Evolutionary conservation across 2,113 vertebrate genomes (phyloP).

Genomic region (Neogobius melanostomus): DNA sequence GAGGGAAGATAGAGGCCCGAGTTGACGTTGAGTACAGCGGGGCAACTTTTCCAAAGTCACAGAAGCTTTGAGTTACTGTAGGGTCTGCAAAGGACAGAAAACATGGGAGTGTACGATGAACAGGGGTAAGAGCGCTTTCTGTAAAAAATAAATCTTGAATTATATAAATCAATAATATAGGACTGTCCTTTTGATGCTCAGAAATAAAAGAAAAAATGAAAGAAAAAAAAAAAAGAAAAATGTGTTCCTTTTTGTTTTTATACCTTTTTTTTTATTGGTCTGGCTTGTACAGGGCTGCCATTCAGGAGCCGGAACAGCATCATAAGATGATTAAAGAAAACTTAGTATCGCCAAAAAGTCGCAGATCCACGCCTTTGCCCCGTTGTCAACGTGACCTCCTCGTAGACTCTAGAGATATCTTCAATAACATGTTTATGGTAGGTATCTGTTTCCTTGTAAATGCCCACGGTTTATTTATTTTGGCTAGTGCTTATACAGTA

Average conservation of each 20-base stretch:
- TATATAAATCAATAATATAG: background rate
- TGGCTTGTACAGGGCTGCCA: slow-evolving; percentile 34
- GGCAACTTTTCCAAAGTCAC: slow-evolving; percentile 10
- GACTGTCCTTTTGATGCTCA: background rate
- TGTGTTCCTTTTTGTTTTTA: background rate
- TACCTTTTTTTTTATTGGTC: background rate
- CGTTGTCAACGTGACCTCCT: background rate
- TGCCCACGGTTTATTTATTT: background rate
- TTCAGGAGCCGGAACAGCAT: slow-evolving; percentile 34
- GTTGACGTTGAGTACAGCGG: background rate
- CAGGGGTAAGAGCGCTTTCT: slow-evolving; percentile 43
- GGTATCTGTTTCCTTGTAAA: slow-evolving; percentile 17
- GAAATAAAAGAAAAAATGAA: no score
- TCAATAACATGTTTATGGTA: slow-evolving; percentile 55
- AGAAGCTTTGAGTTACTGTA: slow-evolving; percentile 12
- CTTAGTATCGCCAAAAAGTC: slow-evolving; percentile 1
- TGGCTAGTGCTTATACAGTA: no score
- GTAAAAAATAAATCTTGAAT: background rate
- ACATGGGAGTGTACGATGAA: slow-evolving; percentile 58
- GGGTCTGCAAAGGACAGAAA: slow-evolving; percentile 34
- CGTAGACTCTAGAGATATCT: slow-evolving; percentile 34
- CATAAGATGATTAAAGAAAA: slow-evolving; percentile 31
- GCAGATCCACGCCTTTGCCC: background rate
- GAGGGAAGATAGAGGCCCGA: slow-evolving; percentile 1
- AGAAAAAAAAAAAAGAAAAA: no score